Evolutionary conservation across 1,140 invertebrate genomes (phyloP).

Genomic region (Zelostemma sp.): DNA sequence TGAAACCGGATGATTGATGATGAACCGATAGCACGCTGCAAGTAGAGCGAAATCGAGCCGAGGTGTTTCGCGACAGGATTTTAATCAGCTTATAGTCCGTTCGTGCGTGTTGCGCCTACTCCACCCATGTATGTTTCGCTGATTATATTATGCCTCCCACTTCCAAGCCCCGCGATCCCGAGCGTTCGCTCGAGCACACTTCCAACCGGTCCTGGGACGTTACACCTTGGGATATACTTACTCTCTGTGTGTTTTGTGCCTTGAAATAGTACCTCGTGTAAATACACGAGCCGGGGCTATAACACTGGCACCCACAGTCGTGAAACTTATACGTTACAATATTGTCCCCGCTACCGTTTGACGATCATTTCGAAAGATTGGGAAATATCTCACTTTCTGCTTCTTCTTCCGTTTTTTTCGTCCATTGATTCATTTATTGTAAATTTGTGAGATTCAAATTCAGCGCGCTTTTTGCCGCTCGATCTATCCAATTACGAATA

Average conservation of each 20-base stretch:
- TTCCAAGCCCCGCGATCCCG: slow-evolving; percentile 21
- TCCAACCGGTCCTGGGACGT: slow-evolving; percentile 42
- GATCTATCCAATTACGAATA: too few relatives aligned
- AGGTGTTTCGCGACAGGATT: slow-evolving; percentile 36
- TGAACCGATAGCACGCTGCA: slow-evolving; percentile 26
- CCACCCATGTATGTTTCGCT: slow-evolving; percentile 12
- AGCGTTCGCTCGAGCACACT: slow-evolving; percentile 33
- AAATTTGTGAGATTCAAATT: too few relatives aligned
- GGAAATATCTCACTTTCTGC: too few relatives aligned
- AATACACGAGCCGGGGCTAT: slow-evolving; percentile 26
- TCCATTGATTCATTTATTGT: too few relatives aligned
- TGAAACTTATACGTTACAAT: background rate
- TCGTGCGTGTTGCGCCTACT: slow-evolving; percentile 14
- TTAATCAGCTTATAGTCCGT: slow-evolving; percentile 30
- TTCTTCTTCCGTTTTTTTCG: too few relatives aligned
- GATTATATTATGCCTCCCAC: slow-evolving; percentile 26
- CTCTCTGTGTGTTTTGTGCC: slow-evolving; percentile 19
- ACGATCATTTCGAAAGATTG: too few relatives aligned
- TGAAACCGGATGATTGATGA: slow-evolving; percentile 34
- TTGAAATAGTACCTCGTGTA: slow-evolving; percentile 37
- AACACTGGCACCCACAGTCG: slow-evolving; percentile 9
- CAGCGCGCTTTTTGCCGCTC: too few relatives aligned
- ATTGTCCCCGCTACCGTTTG: background rate
- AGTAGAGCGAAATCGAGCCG: slow-evolving; percentile 32
- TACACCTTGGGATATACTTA: slow-evolving; percentile 25